These are phyloP conservation scores for Pelagia noctiluca DNA, from an alignment of 30 jellyfish, hydroid and myxozoan species.

Conservation along the genomic window DNA sequence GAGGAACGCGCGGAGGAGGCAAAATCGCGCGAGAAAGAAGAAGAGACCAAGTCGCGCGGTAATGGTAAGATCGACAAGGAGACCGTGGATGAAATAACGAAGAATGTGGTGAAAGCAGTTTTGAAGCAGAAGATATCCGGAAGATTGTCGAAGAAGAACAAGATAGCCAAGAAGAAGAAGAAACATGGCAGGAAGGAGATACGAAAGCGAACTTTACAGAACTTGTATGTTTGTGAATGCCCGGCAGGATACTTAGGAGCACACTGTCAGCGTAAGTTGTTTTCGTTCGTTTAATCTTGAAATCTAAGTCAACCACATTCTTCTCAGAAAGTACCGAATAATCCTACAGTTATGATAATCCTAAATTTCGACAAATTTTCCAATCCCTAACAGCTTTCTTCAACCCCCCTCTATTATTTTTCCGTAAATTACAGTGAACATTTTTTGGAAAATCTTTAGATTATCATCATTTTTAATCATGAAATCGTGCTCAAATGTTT, in stretches of 20 bases:
- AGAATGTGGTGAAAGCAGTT: constrained; percentile 64
- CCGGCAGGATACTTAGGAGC: constrained; percentile 88
- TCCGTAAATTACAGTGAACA: too few species aligned
- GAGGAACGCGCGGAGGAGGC: constrained; percentile 4
- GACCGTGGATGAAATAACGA: constrained; percentile 69
- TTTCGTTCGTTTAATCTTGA: not conserved
- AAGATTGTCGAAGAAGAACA: not conserved
- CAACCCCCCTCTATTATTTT: too few species aligned
- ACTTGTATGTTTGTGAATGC: constrained; percentile 87
- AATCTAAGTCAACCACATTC: not conserved
- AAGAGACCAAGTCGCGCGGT: not conserved
- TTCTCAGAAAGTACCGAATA: not conserved
- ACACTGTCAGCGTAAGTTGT: constrained; percentile 87
- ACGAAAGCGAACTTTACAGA: constrained; percentile 80
- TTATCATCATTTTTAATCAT: too few species aligned
- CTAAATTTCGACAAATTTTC: too few species aligned
- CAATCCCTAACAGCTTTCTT: too few species aligned
- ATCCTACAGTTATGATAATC: too few species aligned
- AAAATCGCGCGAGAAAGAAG: not conserved
- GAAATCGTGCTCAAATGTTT: too few species aligned
- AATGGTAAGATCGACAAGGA: constrained; percentile 27
- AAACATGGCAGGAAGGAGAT: constrained; percentile 13
- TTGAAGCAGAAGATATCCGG: constrained; percentile 5
- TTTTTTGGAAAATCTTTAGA: too few species aligned
- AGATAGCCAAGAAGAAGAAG: not conserved